Evolutionary conservation across 2,888 invertebrate genomes (phyloP).

Genomic region (Acleris cristana): DNA sequence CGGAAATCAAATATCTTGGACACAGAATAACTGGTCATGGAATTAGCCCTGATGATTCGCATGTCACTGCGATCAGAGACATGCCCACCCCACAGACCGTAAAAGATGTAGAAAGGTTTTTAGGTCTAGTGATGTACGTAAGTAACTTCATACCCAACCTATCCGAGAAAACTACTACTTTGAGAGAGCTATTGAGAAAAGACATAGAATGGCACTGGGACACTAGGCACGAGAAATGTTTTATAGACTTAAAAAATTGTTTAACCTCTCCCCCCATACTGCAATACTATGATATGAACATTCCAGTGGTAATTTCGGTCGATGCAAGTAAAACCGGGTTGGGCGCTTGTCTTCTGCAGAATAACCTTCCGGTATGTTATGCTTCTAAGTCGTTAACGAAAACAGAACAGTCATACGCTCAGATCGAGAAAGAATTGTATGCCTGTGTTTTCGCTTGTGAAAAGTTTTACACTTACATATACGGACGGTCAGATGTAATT

Average conservation of each 20-base stretch:
- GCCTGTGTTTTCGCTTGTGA: conserved; percentile 26
- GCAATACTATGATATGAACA: conserved; percentile 36
- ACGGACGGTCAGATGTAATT: conserved; percentile 14
- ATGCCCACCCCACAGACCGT: conserved; percentile 35
- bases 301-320: conserved; percentile 36
- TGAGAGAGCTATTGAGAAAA: conserved; percentile 37
- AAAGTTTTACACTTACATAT: conserved; percentile 23
- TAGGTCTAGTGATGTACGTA: conserved; percentile 39
- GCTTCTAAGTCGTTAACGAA: conserved; percentile 2
- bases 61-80: conserved; percentile 31
- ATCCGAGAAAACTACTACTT: conserved; percentile 28
- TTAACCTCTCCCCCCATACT: conserved; percentile 28
- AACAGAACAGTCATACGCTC: conserved; percentile 4
- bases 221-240: conserved; percentile 24
- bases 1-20: conserved; percentile 27
- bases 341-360: conserved; percentile 41
- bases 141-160: conserved; percentile 37
- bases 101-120: conserved; percentile 38
- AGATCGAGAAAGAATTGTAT: conserved; percentile 6
- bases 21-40: conserved; percentile 30
- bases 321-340: conserved; percentile 39
- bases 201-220: conserved; percentile 38
- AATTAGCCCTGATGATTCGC: conserved; percentile 32
- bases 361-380: conserved; percentile 18
- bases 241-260: conserved; percentile 26